phyloP scores from a whole-genome alignment of 2,113 vertebrate genomes.

The Ovis canadensis region DNA sequence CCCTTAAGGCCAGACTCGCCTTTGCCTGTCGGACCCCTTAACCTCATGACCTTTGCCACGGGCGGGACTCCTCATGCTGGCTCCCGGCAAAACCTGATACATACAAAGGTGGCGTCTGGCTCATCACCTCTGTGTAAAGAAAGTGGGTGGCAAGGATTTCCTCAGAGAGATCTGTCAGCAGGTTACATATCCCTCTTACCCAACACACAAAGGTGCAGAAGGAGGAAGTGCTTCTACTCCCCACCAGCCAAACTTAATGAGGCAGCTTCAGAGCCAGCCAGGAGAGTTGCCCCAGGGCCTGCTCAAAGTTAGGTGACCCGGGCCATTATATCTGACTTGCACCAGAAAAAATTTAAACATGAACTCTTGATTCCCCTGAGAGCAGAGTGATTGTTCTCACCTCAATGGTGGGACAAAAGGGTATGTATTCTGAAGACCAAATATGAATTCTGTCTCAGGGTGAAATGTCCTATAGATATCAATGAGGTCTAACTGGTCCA shows the following conservation, averaged over 20 bases:
- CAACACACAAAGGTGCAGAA: background rate
- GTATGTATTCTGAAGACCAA: background rate
- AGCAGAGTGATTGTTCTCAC: background rate
- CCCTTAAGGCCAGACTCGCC: too few relatives aligned
- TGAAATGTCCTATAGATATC: background rate
- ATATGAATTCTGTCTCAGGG: background rate
- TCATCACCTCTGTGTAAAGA: background rate
- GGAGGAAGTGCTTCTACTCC: background rate
- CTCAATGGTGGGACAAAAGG: background rate
- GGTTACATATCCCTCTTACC: too few relatives aligned
- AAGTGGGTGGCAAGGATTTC: background rate
- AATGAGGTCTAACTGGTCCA: background rate
- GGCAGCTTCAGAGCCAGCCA: background rate
- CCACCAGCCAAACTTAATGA: background rate
- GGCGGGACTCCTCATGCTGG: too few relatives aligned
- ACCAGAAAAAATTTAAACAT: background rate
- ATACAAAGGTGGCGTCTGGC: background rate
- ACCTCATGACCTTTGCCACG: too few relatives aligned
- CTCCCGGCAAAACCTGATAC: background rate
- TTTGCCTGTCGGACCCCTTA: too few relatives aligned
- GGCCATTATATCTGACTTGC: background rate
- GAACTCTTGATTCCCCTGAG: background rate
- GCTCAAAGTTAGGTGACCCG: background rate
- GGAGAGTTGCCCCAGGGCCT: background rate
- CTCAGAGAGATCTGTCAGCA: background rate